These are phyloP conservation scores for Macropis europaea DNA, from an alignment of 2,888 invertebrate species.

Conservation along the genomic window DNA sequence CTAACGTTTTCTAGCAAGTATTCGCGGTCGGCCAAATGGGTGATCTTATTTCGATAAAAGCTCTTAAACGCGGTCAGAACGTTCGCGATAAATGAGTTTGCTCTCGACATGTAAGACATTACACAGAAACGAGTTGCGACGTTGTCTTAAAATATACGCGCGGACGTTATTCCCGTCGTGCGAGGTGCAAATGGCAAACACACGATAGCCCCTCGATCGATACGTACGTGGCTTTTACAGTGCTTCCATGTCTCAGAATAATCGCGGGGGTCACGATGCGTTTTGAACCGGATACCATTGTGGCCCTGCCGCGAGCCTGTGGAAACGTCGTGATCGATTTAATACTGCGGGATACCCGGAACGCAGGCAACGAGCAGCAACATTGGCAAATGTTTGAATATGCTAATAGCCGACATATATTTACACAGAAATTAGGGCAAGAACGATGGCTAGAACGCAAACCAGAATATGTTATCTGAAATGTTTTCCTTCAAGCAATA, in stretches of 20 bases:
- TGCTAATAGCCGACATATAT: too few species aligned
- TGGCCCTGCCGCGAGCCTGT: slow-evolving; percentile 21
- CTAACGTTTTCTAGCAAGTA: too few species aligned
- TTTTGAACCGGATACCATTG: slow-evolving; percentile 36
- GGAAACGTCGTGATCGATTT: slow-evolving; percentile 57
- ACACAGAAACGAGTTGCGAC: slow-evolving; percentile 8
- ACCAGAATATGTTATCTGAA: too few species aligned
- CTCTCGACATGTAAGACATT: background rate
- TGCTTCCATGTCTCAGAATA: slow-evolving; percentile 54
- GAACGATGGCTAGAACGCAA: too few species aligned
- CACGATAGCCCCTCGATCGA: slow-evolving; percentile 44
- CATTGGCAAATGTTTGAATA: background rate
- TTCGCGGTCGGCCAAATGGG: too few species aligned
- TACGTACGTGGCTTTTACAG: slow-evolving; percentile 27
- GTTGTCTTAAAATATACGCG: slow-evolving; percentile 5
- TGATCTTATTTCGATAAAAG: background rate
- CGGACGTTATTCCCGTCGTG: background rate
- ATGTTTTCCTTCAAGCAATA: too few species aligned
- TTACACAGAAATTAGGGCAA: too few species aligned
- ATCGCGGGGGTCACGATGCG: slow-evolving; percentile 46
- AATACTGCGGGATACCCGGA: slow-evolving; percentile 1
- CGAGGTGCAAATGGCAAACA: slow-evolving; percentile 38
- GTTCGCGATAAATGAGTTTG: background rate
- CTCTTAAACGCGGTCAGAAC: too few species aligned
- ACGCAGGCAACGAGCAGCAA: slow-evolving; percentile 5